Base-by-base conservation (phyloP, 2,888 invertebrate species). In the Lasioglossum lativentre region DNA sequence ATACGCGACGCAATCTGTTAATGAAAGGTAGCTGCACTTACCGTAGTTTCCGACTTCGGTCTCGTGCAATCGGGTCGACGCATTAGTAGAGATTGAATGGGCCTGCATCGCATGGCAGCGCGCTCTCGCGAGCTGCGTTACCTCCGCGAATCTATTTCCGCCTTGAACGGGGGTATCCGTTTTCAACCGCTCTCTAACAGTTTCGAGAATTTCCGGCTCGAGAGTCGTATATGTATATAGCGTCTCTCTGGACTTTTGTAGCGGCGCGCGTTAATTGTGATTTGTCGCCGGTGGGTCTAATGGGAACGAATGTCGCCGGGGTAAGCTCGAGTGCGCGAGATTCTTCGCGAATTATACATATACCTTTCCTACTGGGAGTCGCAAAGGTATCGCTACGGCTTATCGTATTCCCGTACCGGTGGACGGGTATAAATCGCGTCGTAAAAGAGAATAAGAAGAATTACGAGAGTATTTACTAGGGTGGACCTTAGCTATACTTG, bases 31-130 rank as follows among this genome's bases (percentile, higher is more conserved):
- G 66, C 34, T 34, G 78, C 82, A 59, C 75, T 78, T 40, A 38
- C 42, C 68, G 66, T 76, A 56, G 66, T 56, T 68, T 40, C 52
- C 52, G 75, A 40, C 40, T 47, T 6, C 12, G 66, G 23, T 42
- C n/a, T 10, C 52, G 40, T n/a, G 16, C 68, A 81, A 74, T 74
- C 73, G 75, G 78, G 52, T 77, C 77, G 78, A n/a, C 70, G 81
- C 78, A 78, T 84, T 84, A 82, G 73, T 27, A 47, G 82, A 77
- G 75, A 84, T 82, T 63, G 82, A 84, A 84, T 71, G 40, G 40
- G 52, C 23, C 52, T n/a, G n/a, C n/a, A n/a, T n/a, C n/a, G n/a
- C n/a, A n/a, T n/a, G 52, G 52, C 8, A 52, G 52, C 52, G 52
- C 52, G 23, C 23, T 52, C n/a, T 47, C 47, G 47, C 19, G 47